Evolutionary conservation across 2,888 invertebrate genomes (phyloP).

Genomic region (Callosobruchus maculatus): DNA sequence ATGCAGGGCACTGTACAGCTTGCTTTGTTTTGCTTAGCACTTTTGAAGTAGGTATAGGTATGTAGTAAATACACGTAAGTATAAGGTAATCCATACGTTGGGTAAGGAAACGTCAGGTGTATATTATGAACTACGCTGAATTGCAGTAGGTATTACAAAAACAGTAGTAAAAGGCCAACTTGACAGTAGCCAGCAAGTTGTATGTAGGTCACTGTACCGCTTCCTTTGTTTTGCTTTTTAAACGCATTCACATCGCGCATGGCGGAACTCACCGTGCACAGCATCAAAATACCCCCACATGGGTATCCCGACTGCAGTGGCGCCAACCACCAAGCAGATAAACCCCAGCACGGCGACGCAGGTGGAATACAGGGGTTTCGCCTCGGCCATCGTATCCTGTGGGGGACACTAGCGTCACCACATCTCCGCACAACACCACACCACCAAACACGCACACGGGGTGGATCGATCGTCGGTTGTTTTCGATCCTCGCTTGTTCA

Average conservation of each 20-base stretch:
- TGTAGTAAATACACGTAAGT: no score
- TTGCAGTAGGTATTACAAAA: no score
- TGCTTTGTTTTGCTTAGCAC: slow-evolving; percentile 34
- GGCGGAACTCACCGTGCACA: slow-evolving; percentile 57
- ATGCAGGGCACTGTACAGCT: neutral
- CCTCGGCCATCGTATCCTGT: slow-evolving; percentile 54
- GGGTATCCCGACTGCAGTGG: slow-evolving; percentile 78
- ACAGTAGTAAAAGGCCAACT: no score
- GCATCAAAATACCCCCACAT: slow-evolving; percentile 84
- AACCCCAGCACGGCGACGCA: slow-evolving; percentile 69
- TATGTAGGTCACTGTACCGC: neutral
- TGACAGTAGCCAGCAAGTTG: neutral
- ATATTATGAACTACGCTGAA: no score
- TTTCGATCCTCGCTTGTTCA: neutral
- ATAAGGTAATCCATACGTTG: no score
- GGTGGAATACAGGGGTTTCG: slow-evolving; percentile 65
- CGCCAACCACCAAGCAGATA: slow-evolving; percentile 76
- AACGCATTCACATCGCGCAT: neutral
- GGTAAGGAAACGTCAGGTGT: no score
- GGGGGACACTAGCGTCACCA: slow-evolving; percentile 28
- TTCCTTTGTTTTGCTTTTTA: neutral
- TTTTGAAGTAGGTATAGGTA: no score
- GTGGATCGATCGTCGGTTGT: neutral
- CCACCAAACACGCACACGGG: slow-evolving; percentile 3
- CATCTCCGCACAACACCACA: slow-evolving; percentile 9